Percentiles rank a stretch among this genome's conserved stretches.
These are phyloP conservation scores for Phrynosoma blainvillii DNA, from an alignment of 2,113 vertebrate genomes.

Conservation along the genomic window DNA sequence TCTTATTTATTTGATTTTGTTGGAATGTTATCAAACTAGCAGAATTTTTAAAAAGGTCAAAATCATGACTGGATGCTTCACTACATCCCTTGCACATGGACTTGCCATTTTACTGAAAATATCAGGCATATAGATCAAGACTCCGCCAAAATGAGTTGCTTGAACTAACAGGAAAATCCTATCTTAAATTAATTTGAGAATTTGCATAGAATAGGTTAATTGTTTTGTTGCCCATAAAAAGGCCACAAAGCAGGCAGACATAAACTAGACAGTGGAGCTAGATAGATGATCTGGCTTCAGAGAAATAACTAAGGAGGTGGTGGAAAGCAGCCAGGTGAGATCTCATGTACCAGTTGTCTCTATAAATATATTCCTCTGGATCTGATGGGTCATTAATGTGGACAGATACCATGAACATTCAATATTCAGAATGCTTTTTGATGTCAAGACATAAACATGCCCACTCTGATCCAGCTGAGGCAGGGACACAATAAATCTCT, in stretches of 20 bases:
- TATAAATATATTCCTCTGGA: slow-evolving; percentile 1
- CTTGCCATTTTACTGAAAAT: slow-evolving; percentile 77
- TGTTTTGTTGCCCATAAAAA: slow-evolving; percentile 52
- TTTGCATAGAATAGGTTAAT: slow-evolving; percentile 52
- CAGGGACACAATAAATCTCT: not conserved
- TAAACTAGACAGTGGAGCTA: not conserved
- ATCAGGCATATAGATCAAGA: slow-evolving; percentile 73
- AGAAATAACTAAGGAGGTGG: not conserved
- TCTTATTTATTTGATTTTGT: slow-evolving; percentile 32
- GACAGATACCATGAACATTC: slow-evolving; percentile 43
- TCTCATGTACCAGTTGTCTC: not conserved
- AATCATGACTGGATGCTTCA: slow-evolving; percentile 61
- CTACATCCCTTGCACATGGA: slow-evolving; percentile 57
- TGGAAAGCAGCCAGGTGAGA: not conserved
- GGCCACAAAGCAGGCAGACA: slow-evolving; percentile 23
- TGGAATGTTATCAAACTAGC: slow-evolving; percentile 64
- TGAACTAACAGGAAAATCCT: slow-evolving; percentile 54
- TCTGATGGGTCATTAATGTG: slow-evolving; percentile 49
- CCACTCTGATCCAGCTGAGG: not conserved
- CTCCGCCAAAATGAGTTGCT: slow-evolving; percentile 56
- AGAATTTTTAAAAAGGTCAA: slow-evolving; percentile 66
- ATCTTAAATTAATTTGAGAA: slow-evolving; percentile 52
- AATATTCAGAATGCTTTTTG: not conserved
- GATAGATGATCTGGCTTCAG: not conserved
- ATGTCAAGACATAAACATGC: not conserved